phyloP scores from a whole-genome alignment of 2,888 invertebrate species.

The Nomada flava region DNA sequence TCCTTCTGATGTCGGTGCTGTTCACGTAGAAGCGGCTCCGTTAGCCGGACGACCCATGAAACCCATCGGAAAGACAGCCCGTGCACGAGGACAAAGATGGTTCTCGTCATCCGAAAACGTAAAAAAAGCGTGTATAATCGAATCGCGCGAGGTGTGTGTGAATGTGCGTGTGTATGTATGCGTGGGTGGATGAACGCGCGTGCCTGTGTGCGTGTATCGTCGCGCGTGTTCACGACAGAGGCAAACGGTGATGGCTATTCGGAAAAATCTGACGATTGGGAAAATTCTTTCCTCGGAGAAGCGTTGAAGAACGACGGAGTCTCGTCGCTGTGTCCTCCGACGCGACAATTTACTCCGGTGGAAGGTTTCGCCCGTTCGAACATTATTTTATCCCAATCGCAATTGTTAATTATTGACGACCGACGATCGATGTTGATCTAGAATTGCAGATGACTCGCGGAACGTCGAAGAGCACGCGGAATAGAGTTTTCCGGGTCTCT shows the following conservation, averaged over 20 bases:
- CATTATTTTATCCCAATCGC: too few relatives aligned
- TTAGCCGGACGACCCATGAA: constrained; percentile 31
- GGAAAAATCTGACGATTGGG: background rate
- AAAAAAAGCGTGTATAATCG: constrained; percentile 23
- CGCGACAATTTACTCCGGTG: too few relatives aligned
- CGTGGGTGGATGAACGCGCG: constrained; percentile 1
- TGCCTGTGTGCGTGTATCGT: constrained; percentile 13
- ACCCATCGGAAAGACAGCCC: constrained; percentile 37
- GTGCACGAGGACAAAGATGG: constrained; percentile 25
- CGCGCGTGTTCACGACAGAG: constrained; percentile 18
- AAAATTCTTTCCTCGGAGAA: too few relatives aligned
- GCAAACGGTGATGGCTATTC: background rate
- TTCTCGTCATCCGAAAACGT: constrained; percentile 34
- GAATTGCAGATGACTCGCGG: too few relatives aligned
- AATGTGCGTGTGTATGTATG: background rate
- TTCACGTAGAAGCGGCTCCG: constrained; percentile 78
- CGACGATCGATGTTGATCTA: too few relatives aligned
- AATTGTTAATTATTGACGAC: too few relatives aligned
- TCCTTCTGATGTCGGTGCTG: constrained; percentile 63
- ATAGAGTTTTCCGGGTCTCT: too few relatives aligned
- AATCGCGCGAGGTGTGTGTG: constrained; percentile 14
- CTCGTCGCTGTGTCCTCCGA: too few relatives aligned
- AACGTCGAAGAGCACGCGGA: too few relatives aligned
- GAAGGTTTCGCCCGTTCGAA: too few relatives aligned
- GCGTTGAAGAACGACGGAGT: too few relatives aligned